These are phyloP conservation scores for Physella acuta DNA, from an alignment of 1,140 invertebrate species.

Conservation along the genomic window DNA sequence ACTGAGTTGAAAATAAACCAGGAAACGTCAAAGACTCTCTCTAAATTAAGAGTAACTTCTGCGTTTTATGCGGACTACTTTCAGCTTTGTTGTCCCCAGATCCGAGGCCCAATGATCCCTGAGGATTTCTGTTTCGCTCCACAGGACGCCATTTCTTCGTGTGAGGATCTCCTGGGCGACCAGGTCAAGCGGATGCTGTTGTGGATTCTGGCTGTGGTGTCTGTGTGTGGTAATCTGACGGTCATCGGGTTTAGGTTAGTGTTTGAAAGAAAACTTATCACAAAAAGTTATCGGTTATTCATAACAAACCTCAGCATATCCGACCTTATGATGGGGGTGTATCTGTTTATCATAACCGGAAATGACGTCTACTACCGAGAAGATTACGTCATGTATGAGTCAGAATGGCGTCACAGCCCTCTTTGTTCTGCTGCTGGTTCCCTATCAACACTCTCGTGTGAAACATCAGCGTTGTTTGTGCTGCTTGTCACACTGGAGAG, in stretches of 20 bases:
- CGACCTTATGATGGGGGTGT: slow-evolving; percentile 53
- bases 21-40: not conserved
- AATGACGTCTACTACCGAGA: slow-evolving; percentile 30
- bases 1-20: not conserved
- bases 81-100: slow-evolving; percentile 39
- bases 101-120: slow-evolving; percentile 17
- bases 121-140: slow-evolving; percentile 32
- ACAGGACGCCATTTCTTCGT: slow-evolving; percentile 36
- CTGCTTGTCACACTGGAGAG: slow-evolving; percentile 40
- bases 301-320: slow-evolving; percentile 44
- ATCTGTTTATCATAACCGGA: slow-evolving; percentile 45
- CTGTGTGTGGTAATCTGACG: slow-evolving; percentile 35
- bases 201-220: slow-evolving; percentile 37
- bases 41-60: not conserved
- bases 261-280: slow-evolving; percentile 1
- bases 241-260: slow-evolving; percentile 31
- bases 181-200: slow-evolving; percentile 33
- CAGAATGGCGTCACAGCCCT: slow-evolving; percentile 35
- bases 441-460: slow-evolving; percentile 39
- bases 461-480: slow-evolving; percentile 27
- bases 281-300: slow-evolving; percentile 36
- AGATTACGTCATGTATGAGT: slow-evolving; percentile 39
- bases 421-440: slow-evolving; percentile 45
- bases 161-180: slow-evolving; percentile 34
- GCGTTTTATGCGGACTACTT: slow-evolving; percentile 31